A percentile compares a stretch with the other conserved stretches of the same genome.
Evolutionary conservation across 2,888 invertebrate genomes (phyloP).

Genomic region (Tachina grossa): DNA sequence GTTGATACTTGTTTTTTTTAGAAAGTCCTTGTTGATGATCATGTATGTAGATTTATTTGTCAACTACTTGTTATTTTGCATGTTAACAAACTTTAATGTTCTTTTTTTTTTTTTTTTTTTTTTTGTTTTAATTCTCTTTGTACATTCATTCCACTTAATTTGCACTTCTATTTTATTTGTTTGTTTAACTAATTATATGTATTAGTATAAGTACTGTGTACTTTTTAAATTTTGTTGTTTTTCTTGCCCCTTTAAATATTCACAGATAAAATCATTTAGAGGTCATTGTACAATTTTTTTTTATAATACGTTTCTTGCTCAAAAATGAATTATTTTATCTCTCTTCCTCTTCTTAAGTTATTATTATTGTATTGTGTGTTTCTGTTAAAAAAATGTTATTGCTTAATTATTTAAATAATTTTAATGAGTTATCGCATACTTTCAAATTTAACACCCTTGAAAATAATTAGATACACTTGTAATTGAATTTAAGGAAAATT

Average conservation of each 20-base stretch:
- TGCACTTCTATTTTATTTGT: background rate
- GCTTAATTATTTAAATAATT: constrained; percentile 15
- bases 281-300: constrained; percentile 56
- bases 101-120: background rate
- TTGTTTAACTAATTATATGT: background rate
- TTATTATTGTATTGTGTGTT: background rate
- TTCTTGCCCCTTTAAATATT: constrained; percentile 13
- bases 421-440: constrained; percentile 17
- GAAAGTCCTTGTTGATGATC: too few species aligned
- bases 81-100: background rate
- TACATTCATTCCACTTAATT: background rate
- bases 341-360: background rate
- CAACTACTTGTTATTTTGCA: background rate
- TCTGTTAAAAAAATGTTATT: background rate
- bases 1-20: too few species aligned
- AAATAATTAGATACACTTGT: constrained; percentile 1
- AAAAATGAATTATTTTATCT: background rate
- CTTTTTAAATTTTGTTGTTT: background rate
- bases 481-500: constrained; percentile 28
- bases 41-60: too few species aligned
- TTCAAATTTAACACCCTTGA: constrained; percentile 48
- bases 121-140: background rate
- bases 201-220: too few species aligned
- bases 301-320: background rate
- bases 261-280: constrained; percentile 49